phyloP scores from a whole-genome alignment of 2,888 invertebrate genomes.

The Deladenus siricidicola region DNA sequence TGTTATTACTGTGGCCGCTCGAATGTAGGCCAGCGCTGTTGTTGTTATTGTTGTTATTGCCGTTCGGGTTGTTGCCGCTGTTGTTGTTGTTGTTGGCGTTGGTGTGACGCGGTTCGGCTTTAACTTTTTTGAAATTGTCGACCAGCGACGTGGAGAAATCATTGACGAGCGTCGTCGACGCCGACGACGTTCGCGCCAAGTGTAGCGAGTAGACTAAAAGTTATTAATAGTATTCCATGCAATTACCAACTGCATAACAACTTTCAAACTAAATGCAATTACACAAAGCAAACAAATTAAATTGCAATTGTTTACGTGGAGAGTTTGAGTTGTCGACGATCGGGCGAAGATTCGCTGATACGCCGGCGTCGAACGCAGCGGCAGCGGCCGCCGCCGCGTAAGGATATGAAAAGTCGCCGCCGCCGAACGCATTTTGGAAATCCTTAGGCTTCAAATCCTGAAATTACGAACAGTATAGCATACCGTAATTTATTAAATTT shows the following conservation, averaged over 20 bases:
- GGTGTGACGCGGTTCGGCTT: slow-evolving; percentile 31
- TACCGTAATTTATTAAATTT: slow-evolving; percentile 1
- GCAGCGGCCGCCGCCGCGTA: slow-evolving; percentile 22
- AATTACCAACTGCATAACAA: not conserved
- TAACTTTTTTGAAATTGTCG: slow-evolving; percentile 51
- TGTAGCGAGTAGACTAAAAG: not conserved
- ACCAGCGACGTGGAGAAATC: slow-evolving; percentile 25
- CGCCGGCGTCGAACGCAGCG: slow-evolving; percentile 17
- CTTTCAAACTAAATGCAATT: no score
- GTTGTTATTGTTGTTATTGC: not conserved
- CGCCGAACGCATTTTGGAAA: slow-evolving; percentile 16
- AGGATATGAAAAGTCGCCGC: slow-evolving; percentile 20
- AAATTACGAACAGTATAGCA: not conserved
- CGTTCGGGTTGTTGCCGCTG: not conserved
- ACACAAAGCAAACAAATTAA: no score
- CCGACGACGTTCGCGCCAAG: not conserved
- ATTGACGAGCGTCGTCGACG: slow-evolving; percentile 4
- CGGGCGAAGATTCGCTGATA: slow-evolving; percentile 26
- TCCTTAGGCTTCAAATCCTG: slow-evolving; percentile 25
- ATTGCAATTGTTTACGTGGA: not conserved
- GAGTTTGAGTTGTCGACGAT: slow-evolving; percentile 19
- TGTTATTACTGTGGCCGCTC: not conserved
- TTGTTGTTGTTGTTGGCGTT: not conserved
- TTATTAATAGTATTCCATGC: not conserved
- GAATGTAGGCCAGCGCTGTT: not conserved